Evolutionary conservation across 2,888 invertebrate genomes (phyloP).

Genomic region (Drosophila colorata): DNA sequence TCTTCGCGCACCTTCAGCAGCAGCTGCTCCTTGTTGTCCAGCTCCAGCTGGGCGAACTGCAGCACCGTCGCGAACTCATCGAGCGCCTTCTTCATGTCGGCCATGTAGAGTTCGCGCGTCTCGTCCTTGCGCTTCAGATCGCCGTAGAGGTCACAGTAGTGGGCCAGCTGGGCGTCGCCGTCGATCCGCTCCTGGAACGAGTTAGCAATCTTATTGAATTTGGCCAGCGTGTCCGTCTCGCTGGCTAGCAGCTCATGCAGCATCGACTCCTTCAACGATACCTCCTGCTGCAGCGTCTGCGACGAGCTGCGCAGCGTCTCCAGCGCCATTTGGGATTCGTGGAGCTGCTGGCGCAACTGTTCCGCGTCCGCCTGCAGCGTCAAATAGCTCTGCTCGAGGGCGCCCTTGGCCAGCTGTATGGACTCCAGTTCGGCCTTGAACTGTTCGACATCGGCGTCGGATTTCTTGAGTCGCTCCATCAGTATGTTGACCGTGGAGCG

Average conservation of each 20-base stretch:
- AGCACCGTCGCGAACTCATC: conserved; percentile 85
- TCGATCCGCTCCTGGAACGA: conserved; percentile 85
- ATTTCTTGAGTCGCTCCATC: conserved; percentile 85
- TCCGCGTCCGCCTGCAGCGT: conserved; percentile 80
- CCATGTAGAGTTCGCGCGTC: conserved; percentile 84
- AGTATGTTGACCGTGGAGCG: conserved; percentile 85
- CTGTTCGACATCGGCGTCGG: conserved; percentile 85
- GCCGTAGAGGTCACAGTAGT: conserved; percentile 84
- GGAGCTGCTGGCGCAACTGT: conserved; percentile 72
- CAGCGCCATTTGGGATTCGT: conserved; percentile 80
- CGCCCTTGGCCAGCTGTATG: conserved; percentile 79
- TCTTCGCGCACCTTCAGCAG: conserved; percentile 82
- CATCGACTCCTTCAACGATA: conserved; percentile 84
- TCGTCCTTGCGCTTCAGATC: conserved; percentile 85
- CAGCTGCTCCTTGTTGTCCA: conserved; percentile 84
- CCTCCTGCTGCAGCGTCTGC: conserved; percentile 83
- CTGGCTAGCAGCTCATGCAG: conserved; percentile 84
- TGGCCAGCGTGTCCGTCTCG: conserved; percentile 85
- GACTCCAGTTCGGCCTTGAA: conserved; percentile 84
- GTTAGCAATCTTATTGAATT: conserved; percentile 85
- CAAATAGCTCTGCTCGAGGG: conserved; percentile 81
- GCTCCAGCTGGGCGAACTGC: conserved; percentile 84
- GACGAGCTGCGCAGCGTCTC: conserved; percentile 80
- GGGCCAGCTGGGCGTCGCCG: conserved; percentile 83
- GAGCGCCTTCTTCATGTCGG: conserved; percentile 85